phyloP scores from a whole-genome alignment of 2,888 invertebrate genomes.

The Minunthozetes semirufus region DNA sequence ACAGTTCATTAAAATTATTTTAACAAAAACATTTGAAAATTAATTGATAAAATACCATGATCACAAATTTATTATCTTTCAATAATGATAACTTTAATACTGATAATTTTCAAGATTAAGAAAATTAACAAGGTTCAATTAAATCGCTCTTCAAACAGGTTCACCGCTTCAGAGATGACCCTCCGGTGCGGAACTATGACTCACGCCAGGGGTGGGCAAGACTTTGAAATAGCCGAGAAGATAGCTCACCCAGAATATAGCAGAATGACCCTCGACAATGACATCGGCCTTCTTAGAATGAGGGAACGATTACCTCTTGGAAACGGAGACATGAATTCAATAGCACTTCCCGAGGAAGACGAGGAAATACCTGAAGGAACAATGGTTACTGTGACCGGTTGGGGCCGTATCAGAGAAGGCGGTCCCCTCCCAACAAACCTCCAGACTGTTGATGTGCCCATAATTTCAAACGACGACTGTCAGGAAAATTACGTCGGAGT shows the following conservation, averaged over 20 bases:
- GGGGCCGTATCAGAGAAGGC: constrained; percentile 7
- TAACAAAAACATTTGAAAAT: no score
- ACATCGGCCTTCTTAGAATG: constrained; percentile 6
- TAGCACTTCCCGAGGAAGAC: neutral
- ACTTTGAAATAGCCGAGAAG: neutral
- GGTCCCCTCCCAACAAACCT: neutral
- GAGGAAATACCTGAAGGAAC: neutral
- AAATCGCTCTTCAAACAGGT: neutral
- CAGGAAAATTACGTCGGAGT: neutral
- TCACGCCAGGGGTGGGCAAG: neutral
- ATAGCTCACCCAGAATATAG: neutral
- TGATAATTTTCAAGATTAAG: no score
- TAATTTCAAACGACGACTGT: neutral
- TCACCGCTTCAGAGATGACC: neutral
- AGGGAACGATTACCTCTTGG: neutral
- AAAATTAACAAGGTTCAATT: neutral
- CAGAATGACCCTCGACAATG: neutral
- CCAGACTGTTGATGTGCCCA: neutral
- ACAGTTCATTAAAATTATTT: no score
- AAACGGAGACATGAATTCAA: neutral
- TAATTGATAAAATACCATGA: no score
- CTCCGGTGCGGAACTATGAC: neutral
- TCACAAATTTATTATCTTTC: no score
- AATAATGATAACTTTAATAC: no score
- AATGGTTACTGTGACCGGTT: neutral